phyloP scores from a whole-genome alignment of 1,140 invertebrate genomes.

The Campoletis sonorensis region DNA sequence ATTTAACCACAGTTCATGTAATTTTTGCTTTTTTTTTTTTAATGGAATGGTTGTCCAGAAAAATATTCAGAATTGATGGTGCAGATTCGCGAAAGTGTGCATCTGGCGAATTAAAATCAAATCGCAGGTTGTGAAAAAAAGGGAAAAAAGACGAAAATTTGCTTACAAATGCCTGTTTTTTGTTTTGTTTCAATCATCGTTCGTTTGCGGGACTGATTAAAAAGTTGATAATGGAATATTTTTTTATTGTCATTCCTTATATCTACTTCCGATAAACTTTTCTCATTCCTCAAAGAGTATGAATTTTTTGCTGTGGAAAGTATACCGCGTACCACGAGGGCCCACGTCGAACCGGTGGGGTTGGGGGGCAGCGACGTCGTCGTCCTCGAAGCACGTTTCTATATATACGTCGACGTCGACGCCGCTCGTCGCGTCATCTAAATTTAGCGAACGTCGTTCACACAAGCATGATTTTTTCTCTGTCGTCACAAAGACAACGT shows the following conservation, averaged over 20 bases:
- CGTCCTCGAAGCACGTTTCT: background rate
- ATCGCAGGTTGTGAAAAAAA: too few species aligned
- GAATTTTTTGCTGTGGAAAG: background rate
- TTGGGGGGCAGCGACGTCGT: conserved; percentile 28
- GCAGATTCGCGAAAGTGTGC: too few species aligned
- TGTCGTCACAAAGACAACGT: background rate
- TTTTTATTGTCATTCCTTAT: background rate
- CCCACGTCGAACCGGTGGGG: conserved; percentile 15
- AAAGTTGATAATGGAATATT: too few species aligned
- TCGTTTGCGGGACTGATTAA: too few species aligned
- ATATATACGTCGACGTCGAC: conserved; percentile 21
- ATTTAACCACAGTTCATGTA: too few species aligned
- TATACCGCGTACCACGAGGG: conserved; percentile 34
- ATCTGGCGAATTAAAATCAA: too few species aligned
- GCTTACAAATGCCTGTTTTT: too few species aligned
- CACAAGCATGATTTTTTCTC: conserved; percentile 1
- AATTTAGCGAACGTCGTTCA: conserved; percentile 32
- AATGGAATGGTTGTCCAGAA: too few species aligned
- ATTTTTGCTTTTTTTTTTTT: too few species aligned
- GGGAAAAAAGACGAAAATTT: too few species aligned
- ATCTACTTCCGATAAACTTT: background rate
- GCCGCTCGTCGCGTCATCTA: conserved; percentile 39
- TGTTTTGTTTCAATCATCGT: too few species aligned
- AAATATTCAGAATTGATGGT: too few species aligned
- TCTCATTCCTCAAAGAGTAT: background rate